Conservation (phyloP, 1,140 invertebrate genomes). For the Drosophila nigromelanica region DNA sequence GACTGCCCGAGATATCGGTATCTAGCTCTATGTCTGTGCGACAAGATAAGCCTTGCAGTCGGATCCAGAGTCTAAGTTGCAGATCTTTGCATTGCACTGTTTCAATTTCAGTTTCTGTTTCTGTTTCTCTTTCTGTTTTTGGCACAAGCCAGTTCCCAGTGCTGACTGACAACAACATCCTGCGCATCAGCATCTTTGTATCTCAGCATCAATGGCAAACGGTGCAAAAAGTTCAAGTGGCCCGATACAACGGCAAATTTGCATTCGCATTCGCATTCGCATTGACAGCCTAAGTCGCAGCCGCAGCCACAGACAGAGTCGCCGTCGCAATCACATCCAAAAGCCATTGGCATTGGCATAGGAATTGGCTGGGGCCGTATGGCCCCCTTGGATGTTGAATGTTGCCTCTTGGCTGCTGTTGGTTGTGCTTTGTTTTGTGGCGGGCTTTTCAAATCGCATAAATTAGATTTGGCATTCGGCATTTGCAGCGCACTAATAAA, state of each 20-base stretch:
- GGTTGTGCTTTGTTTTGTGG: constrained; percentile 18
- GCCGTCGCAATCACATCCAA: constrained; percentile 28
- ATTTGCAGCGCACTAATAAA: constrained; percentile 44
- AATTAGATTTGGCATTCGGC: constrained; percentile 63
- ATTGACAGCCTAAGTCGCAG: background rate
- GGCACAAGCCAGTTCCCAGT: constrained; percentile 53
- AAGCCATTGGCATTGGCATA: constrained; percentile 49
- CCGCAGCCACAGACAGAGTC: background rate
- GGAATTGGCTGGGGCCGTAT: constrained; percentile 10
- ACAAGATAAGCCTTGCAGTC: constrained; percentile 62
- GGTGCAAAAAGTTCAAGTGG: constrained; percentile 42
- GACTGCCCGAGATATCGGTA: background rate
- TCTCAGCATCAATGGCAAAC: constrained; percentile 29
- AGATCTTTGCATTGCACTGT: constrained; percentile 15
- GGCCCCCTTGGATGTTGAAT: constrained; percentile 1
- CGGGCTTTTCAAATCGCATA: constrained; percentile 51
- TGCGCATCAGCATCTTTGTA: constrained; percentile 42
- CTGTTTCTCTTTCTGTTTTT: constrained; percentile 44
- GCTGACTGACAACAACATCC: constrained; percentile 45
- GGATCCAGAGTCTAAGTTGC: constrained; percentile 7
- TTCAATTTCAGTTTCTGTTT: constrained; percentile 17
- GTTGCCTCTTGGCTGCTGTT: background rate
- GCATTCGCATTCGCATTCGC: constrained; percentile 46
- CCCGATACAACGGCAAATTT: constrained; percentile 58
- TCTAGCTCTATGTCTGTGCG: constrained; percentile 36